Base-by-base conservation (phyloP, 1,140 invertebrate species). In the Aleiodes sp. region DNA sequence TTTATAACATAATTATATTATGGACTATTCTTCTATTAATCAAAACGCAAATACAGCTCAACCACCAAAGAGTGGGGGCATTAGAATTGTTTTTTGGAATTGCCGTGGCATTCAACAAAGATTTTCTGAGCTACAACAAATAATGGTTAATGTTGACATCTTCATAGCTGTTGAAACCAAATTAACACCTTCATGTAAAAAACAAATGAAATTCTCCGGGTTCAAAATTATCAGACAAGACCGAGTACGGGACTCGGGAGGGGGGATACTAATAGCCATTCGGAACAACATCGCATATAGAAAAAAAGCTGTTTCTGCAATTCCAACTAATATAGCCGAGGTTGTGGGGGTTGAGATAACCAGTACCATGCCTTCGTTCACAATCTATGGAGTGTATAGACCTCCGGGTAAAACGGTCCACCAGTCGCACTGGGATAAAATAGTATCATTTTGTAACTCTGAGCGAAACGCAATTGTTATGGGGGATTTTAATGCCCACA, bases 331-430 rank as follows among this genome's bases (percentile, higher is more conserved):
- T 9, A 16, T 21, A 3, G 21, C 65, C 0, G 70, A 72, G 46
- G 16, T 65, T 2, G 52, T 29, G 19, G 70, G 65, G 21, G 24
- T 72, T 3, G 2, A 7, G 9, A 26, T 72, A 1, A 72, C 24
- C 10, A 72, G 65, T 21, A 6, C 19, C n/a, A 64, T 10, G 7
- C 68, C 62, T 35, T 0, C 24, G 0, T 6, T 70, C 1, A 24
- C 63, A 16, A 10, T 70, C 7, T 12, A 64, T n/a, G 28, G 24
- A 8, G 65, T 52, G 16, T 70, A 70, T 62, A 66, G 69, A 66
- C 2, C 39, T 10, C 69, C 69, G 7, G 29, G 14, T 52, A 10
- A 26, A 2, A 62, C 4, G 10, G 14, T 65, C 12, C n/a, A 46
- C 9, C 69, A 70, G 24, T 7, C 2, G 1, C 52, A 66, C 4